phyloP scores from a whole-genome alignment of 2,113 vertebrate genomes.

The Geothlypis trichas region DNA sequence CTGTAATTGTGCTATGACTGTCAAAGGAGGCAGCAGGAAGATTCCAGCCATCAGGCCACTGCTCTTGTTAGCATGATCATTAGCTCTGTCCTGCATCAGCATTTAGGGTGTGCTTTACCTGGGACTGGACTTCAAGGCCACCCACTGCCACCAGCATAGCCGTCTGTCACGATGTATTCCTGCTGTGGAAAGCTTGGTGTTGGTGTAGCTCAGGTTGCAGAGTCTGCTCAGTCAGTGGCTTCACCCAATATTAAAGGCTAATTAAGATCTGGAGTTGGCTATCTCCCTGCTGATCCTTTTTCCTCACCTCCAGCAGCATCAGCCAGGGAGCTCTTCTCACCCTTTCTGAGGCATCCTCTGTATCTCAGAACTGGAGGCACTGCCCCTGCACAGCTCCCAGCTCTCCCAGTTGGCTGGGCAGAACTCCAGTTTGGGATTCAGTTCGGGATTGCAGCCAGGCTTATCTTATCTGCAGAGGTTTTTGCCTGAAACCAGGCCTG shows the following conservation, averaged over 20 bases:
- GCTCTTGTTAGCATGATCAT: not conserved
- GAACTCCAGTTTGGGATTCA: not conserved
- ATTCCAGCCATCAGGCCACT: not conserved
- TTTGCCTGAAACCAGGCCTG: constrained; percentile 9
- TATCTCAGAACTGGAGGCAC: not conserved
- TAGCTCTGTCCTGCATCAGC: not conserved
- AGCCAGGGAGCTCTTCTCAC: not conserved
- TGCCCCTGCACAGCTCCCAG: not conserved
- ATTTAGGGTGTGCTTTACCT: not conserved
- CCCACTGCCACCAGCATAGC: not conserved
- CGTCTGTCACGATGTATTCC: accelerated
- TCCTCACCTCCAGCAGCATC: not conserved
- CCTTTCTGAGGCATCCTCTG: not conserved
- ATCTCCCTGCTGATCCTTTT: not conserved
- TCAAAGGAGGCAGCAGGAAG: not conserved
- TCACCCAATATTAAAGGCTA: not conserved
- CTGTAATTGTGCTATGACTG: not conserved
- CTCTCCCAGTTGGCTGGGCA: not conserved
- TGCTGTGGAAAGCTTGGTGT: not conserved
- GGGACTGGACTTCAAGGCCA: not conserved
- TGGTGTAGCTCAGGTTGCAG: not conserved
- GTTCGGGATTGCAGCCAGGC: not conserved
- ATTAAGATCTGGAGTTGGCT: not conserved
- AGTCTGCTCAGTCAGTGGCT: not conserved
- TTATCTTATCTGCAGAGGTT: not conserved